A percentile compares a stretch with the other conserved stretches of the same genome.
These are phyloP conservation scores for Mesoclemmys tuberculata DNA, from an alignment of 2,113 vertebrate genomes.

Conservation along the genomic window DNA sequence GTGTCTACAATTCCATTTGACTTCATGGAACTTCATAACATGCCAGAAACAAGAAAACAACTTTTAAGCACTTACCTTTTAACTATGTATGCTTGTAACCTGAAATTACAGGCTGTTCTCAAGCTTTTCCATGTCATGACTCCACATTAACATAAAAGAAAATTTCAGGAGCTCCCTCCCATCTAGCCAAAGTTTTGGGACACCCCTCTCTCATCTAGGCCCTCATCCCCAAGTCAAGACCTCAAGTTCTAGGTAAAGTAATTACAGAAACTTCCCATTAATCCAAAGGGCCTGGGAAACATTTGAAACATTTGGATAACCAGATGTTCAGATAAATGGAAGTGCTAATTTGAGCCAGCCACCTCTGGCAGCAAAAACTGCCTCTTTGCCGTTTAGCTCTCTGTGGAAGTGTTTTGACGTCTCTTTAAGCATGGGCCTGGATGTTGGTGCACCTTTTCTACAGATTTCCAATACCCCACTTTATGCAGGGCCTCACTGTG, in stretches of 20 bases:
- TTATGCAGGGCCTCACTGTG: neutral
- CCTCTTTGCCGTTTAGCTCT: neutral
- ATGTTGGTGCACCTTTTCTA: neutral
- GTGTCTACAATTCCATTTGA: neutral
- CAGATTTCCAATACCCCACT: neutral
- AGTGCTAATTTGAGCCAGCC: neutral
- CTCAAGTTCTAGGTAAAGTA: neutral
- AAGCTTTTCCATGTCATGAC: neutral
- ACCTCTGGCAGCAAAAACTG: neutral
- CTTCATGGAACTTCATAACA: accelerated
- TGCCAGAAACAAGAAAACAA: neutral
- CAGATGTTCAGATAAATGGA: neutral
- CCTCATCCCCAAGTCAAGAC: neutral
- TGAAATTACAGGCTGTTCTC: neutral
- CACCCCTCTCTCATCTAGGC: neutral
- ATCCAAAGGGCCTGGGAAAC: neutral
- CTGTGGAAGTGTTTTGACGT: neutral
- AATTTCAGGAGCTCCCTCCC: neutral
- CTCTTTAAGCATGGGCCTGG: neutral
- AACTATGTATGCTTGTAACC: neutral
- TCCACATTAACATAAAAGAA: neutral
- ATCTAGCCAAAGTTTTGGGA: neutral
- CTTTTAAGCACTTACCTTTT: neutral
- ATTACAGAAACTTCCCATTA: neutral
- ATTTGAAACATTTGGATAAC: neutral